Base-by-base conservation (phyloP, 2,888 invertebrate genomes). In the Lithophane leautieri region DNA sequence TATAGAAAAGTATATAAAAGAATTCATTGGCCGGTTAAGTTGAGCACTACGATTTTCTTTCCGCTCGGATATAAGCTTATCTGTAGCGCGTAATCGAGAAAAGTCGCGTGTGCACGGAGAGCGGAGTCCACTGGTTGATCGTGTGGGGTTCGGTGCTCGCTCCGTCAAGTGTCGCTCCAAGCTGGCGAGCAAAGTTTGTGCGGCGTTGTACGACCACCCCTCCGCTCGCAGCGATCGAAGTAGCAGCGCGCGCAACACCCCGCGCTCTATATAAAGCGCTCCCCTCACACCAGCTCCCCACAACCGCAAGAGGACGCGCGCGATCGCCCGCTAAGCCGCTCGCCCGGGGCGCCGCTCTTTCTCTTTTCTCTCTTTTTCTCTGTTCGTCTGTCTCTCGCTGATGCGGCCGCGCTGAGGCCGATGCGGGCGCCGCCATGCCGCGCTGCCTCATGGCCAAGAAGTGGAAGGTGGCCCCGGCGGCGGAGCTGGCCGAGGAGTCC, bases 361-460 rank as follows among this genome's bases (percentile, higher is more conserved):
- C 95, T 95, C 94, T 94, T 94, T 92, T 94, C 95, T 95, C 94
- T 95, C 94, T 94, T 94, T 96, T 95, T 95, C 94, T 96, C 95
- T 95, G 94, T 95, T 95, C 94, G 94, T 96, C 95, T 96, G 93
- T 96, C 94, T 96, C 94, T 95, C 93, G 93, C 93, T 95, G 93
- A 96, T 96, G 96, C 94, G 95, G 96, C 92, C 94, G 95, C 94
- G 95, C 94, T 95, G 95, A 95, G 94, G 96, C 95, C 93, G 96
- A 96, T 97, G 95, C 95, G 94, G 95, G 96, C 96, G 95, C 96
- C 97, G 97, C 97, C 95, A 99, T 99, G 99, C 99, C 99, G 97
- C 98, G 99, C 95, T 99, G 98, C 97, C 98, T 99, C 96, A 99
- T 99, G 98, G 98, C 99, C 93, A 99, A 99, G 97, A 99, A 99